Percentiles rank a stretch among this genome's conserved stretches.
phyloP scores from a whole-genome alignment of 2,888 invertebrate species.

The Alsophila aescularia region DNA sequence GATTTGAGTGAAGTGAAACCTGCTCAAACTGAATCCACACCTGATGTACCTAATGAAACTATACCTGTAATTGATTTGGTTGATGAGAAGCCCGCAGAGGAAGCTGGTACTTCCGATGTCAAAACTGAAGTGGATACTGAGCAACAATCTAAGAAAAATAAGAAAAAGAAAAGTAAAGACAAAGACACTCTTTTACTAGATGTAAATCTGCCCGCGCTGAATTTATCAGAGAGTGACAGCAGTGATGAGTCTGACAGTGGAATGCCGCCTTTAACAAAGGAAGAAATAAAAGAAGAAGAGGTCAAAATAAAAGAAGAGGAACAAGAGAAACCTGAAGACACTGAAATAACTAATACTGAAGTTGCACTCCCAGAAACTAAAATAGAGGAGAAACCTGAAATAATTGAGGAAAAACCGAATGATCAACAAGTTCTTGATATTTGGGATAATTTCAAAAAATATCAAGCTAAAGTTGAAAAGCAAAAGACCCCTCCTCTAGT shows the following conservation, averaged over 20 bases:
- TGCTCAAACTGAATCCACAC: slow-evolving; percentile 43
- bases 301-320: slow-evolving; percentile 46
- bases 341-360: slow-evolving; percentile 16
- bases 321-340: slow-evolving; percentile 37
- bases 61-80: slow-evolving; percentile 70
- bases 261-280: slow-evolving; percentile 52
- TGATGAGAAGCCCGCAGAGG: slow-evolving; percentile 64
- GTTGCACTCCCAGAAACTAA: slow-evolving; percentile 35
- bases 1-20: slow-evolving; percentile 61
- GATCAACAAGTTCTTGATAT: slow-evolving; percentile 87
- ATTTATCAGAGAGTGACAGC: slow-evolving; percentile 93
- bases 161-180: slow-evolving; percentile 76
- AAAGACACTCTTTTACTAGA: slow-evolving; percentile 78
- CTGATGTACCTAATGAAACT: slow-evolving; percentile 62
- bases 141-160: slow-evolving; percentile 69
- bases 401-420: slow-evolving; percentile 73
- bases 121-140: slow-evolving; percentile 63
- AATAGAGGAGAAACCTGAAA: slow-evolving; percentile 55
- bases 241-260: slow-evolving; percentile 86
- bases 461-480: slow-evolving; percentile 88
- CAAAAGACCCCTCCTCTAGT: slow-evolving; percentile 76
- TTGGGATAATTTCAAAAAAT: slow-evolving; percentile 91
- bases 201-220: slow-evolving; percentile 90
- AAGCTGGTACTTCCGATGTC: slow-evolving; percentile 61
- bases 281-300: slow-evolving; percentile 49